Conservation (phyloP, 2,113 vertebrate genomes). For the Carettochelys insculpta region DNA sequence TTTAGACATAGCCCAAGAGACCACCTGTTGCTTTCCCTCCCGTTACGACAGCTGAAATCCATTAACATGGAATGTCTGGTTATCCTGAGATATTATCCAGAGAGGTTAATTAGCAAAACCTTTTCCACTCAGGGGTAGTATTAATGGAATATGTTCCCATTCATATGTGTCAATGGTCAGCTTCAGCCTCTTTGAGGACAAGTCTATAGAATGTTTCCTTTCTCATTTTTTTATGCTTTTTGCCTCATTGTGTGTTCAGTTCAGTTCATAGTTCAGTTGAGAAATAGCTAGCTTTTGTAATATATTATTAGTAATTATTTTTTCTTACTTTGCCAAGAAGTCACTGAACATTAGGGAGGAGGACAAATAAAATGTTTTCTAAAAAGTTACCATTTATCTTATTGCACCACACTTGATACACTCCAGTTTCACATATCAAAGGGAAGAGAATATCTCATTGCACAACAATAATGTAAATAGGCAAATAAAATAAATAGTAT, state of each 20-base stretch:
- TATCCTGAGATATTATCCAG: not conserved
- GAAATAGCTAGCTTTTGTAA: not conserved
- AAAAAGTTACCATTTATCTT: not conserved
- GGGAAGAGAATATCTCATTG: not conserved
- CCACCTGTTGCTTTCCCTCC: constrained; percentile 40
- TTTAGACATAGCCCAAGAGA: not conserved
- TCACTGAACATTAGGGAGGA: not conserved
- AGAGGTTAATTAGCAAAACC: not conserved
- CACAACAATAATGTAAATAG: not conserved
- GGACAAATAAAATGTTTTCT: not conserved
- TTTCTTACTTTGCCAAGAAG: not conserved
- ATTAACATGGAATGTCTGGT: not conserved
- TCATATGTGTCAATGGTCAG: not conserved
- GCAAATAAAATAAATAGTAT: not conserved
- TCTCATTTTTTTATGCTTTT: not conserved
- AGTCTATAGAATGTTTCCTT: not conserved
- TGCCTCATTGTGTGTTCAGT: not conserved
- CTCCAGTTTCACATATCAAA: not conserved
- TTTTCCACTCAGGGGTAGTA: not conserved
- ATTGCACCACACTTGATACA: not conserved
- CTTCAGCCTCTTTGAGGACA: not conserved
- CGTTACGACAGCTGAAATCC: not conserved
- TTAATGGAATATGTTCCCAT: not conserved
- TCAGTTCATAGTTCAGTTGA: not conserved
- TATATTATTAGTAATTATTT: not conserved